Percentiles rank a stretch among this genome's conserved stretches.
Conservation (phyloP, 2,888 invertebrate species). For the Oscheius sp. region DNA sequence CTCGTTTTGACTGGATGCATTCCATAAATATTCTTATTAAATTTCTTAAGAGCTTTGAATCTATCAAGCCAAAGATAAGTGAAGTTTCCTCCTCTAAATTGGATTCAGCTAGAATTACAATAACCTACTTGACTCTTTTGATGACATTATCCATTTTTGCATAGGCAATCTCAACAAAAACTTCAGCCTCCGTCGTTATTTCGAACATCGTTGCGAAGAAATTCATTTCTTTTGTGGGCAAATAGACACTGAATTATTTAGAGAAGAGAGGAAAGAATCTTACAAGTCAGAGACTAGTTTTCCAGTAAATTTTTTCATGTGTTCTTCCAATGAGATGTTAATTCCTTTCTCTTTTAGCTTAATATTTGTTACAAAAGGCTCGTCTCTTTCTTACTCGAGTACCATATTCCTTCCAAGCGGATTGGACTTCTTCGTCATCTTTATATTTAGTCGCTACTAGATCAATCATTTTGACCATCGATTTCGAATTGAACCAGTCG, state of each 20-base stretch:
- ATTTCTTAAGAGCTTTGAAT: neutral
- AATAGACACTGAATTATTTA: neutral
- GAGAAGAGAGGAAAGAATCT: neutral
- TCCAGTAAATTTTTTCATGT: neutral
- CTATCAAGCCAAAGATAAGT: neutral
- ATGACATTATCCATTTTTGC: neutral
- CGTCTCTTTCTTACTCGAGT: neutral
- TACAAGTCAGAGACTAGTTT: neutral
- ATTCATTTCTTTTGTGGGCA: neutral
- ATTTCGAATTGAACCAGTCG: neutral
- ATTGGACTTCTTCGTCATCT: neutral
- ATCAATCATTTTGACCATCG: neutral
- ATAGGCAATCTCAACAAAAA: slow-evolving; percentile 1
- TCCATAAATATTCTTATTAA: neutral
- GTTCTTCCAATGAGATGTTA: neutral
- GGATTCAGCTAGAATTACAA: neutral
- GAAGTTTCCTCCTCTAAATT: neutral
- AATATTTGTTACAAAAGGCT: neutral
- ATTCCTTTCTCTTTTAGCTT: neutral
- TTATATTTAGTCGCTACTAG: neutral
- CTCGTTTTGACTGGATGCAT: neutral
- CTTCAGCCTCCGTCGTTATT: neutral
- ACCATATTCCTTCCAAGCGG: neutral
- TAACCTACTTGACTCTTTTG: neutral
- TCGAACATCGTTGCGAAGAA: slow-evolving; percentile 4